A percentile compares a stretch with the other conserved stretches of the same genome.
These are phyloP conservation scores for Mythimna loreyi DNA, from an alignment of 2,888 invertebrate species.

Conservation along the genomic window DNA sequence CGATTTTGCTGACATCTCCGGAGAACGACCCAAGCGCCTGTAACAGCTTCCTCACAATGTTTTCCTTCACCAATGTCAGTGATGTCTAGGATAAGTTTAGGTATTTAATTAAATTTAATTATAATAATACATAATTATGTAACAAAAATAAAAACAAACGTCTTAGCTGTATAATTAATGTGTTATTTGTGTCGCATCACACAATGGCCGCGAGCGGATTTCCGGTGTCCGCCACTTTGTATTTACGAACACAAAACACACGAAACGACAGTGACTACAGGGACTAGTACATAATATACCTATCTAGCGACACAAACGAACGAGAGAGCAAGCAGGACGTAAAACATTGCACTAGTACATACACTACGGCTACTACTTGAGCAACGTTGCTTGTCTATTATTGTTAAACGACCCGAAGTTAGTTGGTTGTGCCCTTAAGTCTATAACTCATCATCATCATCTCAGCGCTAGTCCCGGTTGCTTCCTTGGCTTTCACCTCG, in stretches of 20 bases:
- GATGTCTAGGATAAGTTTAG: not conserved
- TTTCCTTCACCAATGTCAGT: no score
- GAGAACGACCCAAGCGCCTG: no score
- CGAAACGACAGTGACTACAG: slow-evolving; percentile 67
- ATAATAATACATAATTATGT: no score
- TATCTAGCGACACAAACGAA: slow-evolving; percentile 69
- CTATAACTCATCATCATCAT: no score
- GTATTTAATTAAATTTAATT: not conserved
- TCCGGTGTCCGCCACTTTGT: slow-evolving; percentile 74
- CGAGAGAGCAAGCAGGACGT: slow-evolving; percentile 73
- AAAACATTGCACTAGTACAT: slow-evolving; percentile 66
- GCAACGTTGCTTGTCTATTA: slow-evolving; percentile 71
- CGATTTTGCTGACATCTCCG: no score
- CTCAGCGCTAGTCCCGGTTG: no score
- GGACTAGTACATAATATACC: not conserved
- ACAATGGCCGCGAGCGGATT: slow-evolving; percentile 73
- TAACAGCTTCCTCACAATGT: no score
- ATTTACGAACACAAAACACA: slow-evolving; percentile 74
- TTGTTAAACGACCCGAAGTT: slow-evolving; percentile 67
- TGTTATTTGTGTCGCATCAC: slow-evolving; percentile 74
- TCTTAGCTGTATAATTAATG: slow-evolving; percentile 62
- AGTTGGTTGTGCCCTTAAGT: slow-evolving; percentile 51
- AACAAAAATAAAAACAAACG: slow-evolving; percentile 7
- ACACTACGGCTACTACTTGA: slow-evolving; percentile 67
- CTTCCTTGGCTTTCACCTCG: no score